A percentile compares a stretch with the other conserved stretches of the same genome.
Conservation (phyloP, 2,113 vertebrate species). For the Pelodiscus sinensis region DNA sequence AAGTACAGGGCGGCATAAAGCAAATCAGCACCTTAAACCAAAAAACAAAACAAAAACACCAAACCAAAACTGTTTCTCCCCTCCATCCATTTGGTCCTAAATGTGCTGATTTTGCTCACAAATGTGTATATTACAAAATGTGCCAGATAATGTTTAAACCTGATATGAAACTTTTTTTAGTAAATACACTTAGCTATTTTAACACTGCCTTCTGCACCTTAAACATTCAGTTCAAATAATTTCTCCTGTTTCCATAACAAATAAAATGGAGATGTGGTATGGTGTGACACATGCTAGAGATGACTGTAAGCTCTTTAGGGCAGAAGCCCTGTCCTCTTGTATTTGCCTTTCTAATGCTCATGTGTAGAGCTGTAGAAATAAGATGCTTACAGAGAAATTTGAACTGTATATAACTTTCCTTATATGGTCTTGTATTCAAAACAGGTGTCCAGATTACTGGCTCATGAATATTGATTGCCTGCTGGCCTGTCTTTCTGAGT, state of each 20-base stretch:
- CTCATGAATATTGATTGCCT: background rate
- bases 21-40: slow-evolving; percentile 38
- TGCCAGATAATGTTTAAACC: background rate
- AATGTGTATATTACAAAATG: background rate
- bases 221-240: background rate
- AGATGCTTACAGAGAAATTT: background rate
- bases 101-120: background rate
- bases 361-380: background rate
- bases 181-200: background rate
- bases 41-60: background rate
- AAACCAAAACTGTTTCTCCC: background rate
- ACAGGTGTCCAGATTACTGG: background rate
- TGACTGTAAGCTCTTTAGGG: background rate
- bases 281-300: background rate
- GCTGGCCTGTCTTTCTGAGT: background rate
- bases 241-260: background rate
- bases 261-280: background rate
- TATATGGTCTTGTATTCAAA: background rate
- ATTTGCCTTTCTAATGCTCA: background rate
- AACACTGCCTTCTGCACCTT: background rate
- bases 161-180: background rate
- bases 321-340: background rate
- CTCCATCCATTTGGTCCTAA: background rate
- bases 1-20: slow-evolving; percentile 49
- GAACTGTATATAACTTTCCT: background rate